Percentiles rank a stretch among this genome's conserved stretches.
phyloP scores from a whole-genome alignment of 2,113 vertebrate species.

The Miniopterus natalensis region DNA sequence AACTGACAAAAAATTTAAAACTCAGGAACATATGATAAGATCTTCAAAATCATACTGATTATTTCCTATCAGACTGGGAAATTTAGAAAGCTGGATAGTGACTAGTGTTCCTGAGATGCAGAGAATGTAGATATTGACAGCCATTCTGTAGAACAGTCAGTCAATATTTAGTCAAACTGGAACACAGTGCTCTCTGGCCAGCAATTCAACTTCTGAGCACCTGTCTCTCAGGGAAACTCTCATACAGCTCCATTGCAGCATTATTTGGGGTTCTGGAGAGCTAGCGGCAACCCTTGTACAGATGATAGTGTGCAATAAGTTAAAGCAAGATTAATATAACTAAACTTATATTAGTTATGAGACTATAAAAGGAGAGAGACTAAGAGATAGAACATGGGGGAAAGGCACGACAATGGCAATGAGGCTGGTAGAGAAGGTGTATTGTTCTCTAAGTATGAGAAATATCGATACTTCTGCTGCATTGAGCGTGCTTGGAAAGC shows the following conservation, averaged over 20 bases:
- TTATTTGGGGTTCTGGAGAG: neutral
- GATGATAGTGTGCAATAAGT: neutral
- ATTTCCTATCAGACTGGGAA: neutral
- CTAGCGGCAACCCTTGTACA: neutral
- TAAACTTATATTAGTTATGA: neutral
- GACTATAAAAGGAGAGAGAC: neutral
- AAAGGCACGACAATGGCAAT: neutral
- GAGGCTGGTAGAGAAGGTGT: neutral
- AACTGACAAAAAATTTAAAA: neutral
- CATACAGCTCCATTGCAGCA: neutral
- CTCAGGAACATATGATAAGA: neutral
- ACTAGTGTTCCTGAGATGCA: neutral
- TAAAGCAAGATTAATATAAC: neutral
- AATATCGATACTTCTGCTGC: no score
- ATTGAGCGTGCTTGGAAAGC: neutral
- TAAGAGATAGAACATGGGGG: neutral
- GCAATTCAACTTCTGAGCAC: neutral
- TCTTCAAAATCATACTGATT: conserved; percentile 28
- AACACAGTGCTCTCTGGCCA: neutral
- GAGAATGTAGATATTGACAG: neutral
- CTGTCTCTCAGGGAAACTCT: neutral
- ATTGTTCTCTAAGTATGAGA: neutral
- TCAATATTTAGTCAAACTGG: neutral
- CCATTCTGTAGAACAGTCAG: neutral
- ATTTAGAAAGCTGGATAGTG: neutral